Conservation (phyloP, 1,140 invertebrate genomes). For the Lucilia cuprina region DNA sequence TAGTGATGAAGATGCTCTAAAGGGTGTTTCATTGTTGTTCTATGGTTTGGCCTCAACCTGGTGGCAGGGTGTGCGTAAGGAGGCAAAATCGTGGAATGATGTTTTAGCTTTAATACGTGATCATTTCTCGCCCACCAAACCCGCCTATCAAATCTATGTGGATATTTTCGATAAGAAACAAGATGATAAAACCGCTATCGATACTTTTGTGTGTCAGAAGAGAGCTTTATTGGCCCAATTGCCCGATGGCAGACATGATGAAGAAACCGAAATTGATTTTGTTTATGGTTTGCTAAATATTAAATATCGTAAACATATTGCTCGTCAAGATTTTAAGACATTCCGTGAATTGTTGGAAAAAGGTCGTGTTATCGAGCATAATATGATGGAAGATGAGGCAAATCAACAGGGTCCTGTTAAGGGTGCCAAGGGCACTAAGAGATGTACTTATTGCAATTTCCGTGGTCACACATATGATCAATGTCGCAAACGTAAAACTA, state of each 20-base stretch:
- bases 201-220: constrained; percentile 54
- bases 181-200: constrained; percentile 41
- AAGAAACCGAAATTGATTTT: constrained; percentile 57
- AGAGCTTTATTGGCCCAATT: constrained; percentile 54
- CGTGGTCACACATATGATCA: constrained; percentile 36
- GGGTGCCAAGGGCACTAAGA: constrained; percentile 28
- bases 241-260: constrained; percentile 54
- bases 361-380: constrained; percentile 46
- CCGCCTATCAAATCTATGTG: constrained; percentile 55
- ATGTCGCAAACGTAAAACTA: constrained; percentile 37
- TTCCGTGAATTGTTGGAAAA: constrained; percentile 53
- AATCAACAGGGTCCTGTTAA: constrained; percentile 7
- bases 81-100: constrained; percentile 51
- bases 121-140: constrained; percentile 57
- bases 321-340: constrained; percentile 51
- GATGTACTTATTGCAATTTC: constrained; percentile 38
- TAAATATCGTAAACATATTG: constrained; percentile 52
- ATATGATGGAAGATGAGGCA: constrained; percentile 31
- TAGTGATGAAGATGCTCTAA: constrained; percentile 55
- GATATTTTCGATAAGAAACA: constrained; percentile 55
- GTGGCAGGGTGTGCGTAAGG: constrained; percentile 58
- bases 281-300: constrained; percentile 50
- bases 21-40: constrained; percentile 53
- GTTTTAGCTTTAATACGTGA: constrained; percentile 50
- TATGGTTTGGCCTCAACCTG: constrained; percentile 47